Evolutionary conservation across 2,113 vertebrate genomes (phyloP).

Genomic region (Steatornis caripensis): DNA sequence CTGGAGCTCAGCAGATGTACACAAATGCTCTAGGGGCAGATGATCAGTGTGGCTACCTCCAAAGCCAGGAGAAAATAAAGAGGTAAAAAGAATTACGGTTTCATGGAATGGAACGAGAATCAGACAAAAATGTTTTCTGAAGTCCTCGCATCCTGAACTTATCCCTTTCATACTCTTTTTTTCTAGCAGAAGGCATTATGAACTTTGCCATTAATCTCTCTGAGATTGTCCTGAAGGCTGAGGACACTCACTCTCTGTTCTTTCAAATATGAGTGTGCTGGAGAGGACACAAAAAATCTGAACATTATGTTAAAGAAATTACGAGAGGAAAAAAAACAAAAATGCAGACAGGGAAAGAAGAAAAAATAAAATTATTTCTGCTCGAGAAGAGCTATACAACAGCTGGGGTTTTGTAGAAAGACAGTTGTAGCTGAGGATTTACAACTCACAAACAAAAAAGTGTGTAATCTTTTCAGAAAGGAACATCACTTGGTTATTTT

Average conservation of each 20-base stretch:
- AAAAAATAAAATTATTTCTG: background rate
- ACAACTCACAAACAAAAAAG: background rate
- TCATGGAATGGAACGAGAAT: background rate
- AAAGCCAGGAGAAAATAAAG: background rate
- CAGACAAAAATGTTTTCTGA: background rate
- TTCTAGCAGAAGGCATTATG: background rate
- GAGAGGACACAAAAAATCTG: background rate
- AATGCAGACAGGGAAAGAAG: background rate
- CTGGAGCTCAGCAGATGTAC: background rate
- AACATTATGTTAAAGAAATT: background rate
- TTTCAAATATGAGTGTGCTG: background rate
- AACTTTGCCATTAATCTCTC: background rate
- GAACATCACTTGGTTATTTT: background rate
- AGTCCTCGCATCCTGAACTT: background rate
- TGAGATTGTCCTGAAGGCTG: background rate
- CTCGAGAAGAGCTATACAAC: background rate
- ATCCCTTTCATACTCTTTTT: background rate
- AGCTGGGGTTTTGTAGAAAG: background rate
- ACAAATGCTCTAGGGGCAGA: background rate
- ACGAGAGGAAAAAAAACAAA: fast-evolving
- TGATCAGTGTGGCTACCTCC: background rate
- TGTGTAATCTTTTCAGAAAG: background rate
- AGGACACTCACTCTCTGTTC: background rate
- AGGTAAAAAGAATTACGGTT: background rate
- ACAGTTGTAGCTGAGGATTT: background rate